Evolutionary conservation across 2,797 vertebrate species (phyloP).

Genomic region (Siniperca undulata): DNA sequence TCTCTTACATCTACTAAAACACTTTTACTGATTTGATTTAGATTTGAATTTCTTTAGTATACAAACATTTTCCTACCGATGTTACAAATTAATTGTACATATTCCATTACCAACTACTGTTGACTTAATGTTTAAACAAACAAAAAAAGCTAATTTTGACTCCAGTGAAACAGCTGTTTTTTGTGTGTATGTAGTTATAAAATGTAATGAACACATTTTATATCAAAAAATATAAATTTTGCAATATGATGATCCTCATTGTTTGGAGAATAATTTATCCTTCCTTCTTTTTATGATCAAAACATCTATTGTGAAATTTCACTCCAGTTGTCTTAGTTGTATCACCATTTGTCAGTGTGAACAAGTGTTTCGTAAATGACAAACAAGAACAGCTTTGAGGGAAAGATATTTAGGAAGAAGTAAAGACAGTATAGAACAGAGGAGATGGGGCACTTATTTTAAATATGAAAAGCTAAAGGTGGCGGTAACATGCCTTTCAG

Average conservation of each 20-base stretch:
- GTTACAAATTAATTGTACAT: neutral
- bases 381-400: neutral
- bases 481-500: constrained; percentile 16
- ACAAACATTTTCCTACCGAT: neutral
- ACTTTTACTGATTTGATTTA: neutral
- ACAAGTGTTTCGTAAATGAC: neutral
- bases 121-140: constrained; percentile 19
- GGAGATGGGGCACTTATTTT: neutral
- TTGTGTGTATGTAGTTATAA: constrained; percentile 27
- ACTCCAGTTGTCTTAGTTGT: neutral
- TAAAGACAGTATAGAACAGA: neutral
- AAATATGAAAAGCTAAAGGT: constrained; percentile 3
- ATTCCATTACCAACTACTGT: constrained; percentile 13
- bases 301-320: neutral
- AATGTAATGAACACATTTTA: constrained; percentile 37
- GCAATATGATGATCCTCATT: constrained; percentile 6
- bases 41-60: neutral
- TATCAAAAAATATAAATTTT: constrained; percentile 25
- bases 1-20: constrained; percentile 7
- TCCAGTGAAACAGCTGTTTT: constrained; percentile 14
- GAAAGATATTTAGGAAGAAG: neutral
- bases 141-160: neutral
- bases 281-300: constrained; percentile 3
- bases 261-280: constrained; percentile 11
- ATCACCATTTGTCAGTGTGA: constrained; percentile 4